phyloP scores from a whole-genome alignment of 2,797 vertebrate genomes.

The Lepilemur ruficaudatus region DNA sequence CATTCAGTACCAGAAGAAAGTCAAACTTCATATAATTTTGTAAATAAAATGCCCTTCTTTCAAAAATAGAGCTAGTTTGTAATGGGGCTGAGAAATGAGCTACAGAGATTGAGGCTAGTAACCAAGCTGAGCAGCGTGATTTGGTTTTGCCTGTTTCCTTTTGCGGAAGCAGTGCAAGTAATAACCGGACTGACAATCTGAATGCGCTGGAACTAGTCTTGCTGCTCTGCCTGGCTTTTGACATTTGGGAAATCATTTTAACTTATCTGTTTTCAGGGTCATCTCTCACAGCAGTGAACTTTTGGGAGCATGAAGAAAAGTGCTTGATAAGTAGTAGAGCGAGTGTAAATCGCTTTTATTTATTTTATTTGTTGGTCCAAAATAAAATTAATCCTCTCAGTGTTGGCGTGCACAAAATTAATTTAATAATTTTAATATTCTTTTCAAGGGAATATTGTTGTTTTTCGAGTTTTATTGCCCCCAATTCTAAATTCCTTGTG shows the following conservation, averaged over 20 bases:
- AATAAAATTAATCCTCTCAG: neutral
- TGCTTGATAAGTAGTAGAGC: neutral
- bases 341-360: neutral
- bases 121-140: neutral
- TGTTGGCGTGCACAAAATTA: neutral
- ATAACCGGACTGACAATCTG: neutral
- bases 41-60: conserved; percentile 38
- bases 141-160: conserved; percentile 9
- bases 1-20: neutral
- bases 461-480: conserved; percentile 42
- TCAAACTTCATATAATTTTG: conserved; percentile 31
- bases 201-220: neutral
- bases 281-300: conserved; percentile 22
- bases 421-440: conserved; percentile 23
- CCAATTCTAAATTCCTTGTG: conserved; percentile 23
- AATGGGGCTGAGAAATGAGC: neutral
- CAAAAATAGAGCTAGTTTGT: neutral
- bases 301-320: neutral
- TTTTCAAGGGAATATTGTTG: neutral
- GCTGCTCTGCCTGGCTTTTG: conserved; percentile 34
- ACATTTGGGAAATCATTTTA: conserved; percentile 53
- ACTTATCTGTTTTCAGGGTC: conserved; percentile 23
- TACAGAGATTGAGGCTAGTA: neutral
- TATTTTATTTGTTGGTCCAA: neutral
- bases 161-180: neutral